Evolutionary conservation across 2,888 invertebrate species (phyloP).

Genomic region (Drosophila meridionalis): DNA sequence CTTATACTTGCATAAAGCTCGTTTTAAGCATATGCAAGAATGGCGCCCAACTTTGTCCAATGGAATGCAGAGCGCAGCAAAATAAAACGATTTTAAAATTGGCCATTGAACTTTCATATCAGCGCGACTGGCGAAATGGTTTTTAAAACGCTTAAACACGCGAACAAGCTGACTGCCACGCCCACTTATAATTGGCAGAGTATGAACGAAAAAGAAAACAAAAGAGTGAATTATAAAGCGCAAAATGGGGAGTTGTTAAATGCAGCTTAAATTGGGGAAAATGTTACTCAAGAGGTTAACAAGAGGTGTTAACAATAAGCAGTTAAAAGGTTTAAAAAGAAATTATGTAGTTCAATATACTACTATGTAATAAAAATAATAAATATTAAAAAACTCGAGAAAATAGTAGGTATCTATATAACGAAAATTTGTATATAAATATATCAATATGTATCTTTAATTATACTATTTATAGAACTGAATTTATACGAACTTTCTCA

Average conservation of each 20-base stretch:
- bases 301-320: not conserved
- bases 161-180: constrained; percentile 56
- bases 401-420: not conserved
- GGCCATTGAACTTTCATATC: constrained; percentile 76
- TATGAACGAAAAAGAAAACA: constrained; percentile 26
- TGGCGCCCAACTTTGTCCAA: constrained; percentile 54
- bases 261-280: not conserved
- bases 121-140: constrained; percentile 35
- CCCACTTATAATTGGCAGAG: constrained; percentile 49
- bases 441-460: no score
- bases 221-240: not conserved
- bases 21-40: constrained; percentile 13
- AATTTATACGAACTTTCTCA: no score
- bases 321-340: not conserved
- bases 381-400: not conserved
- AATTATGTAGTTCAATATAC: no score
- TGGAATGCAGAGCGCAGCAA: constrained; percentile 45
- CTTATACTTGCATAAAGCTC: not conserved
- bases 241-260: not conserved
- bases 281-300: not conserved
- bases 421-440: not conserved
- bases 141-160: constrained; percentile 68
- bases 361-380: no score
- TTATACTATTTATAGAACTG: no score
- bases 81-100: constrained; percentile 51